Evolutionary conservation across 1,140 invertebrate species (phyloP).

Genomic region (Phenacoccus solenopsis): DNA sequence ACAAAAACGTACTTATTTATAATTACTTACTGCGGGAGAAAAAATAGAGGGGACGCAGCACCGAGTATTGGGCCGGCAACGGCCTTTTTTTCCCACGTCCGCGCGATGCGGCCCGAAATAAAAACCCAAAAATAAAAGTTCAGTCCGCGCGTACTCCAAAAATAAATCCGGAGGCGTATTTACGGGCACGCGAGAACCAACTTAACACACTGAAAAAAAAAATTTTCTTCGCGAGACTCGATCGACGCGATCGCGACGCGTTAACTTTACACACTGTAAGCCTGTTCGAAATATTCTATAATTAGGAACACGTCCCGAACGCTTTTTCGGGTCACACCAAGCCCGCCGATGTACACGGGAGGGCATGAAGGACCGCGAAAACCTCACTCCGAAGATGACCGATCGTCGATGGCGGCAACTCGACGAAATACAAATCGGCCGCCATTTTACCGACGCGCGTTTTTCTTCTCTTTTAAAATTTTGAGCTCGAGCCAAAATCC

Average conservation of each 20-base stretch:
- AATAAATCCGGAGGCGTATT: conserved; percentile 16
- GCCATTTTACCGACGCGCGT: neutral
- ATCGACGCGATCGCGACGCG: conserved; percentile 4
- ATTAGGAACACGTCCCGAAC: conserved; percentile 11
- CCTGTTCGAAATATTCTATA: neutral
- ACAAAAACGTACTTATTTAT: neutral
- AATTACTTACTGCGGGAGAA: neutral
- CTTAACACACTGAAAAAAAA: neutral
- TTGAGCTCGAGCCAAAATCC: neutral
- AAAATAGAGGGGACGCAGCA: neutral
- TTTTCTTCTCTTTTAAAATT: neutral
- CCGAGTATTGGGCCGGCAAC: neutral
- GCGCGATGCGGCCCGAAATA: neutral
- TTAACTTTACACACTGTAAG: conserved; percentile 15
- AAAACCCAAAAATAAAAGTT: conserved; percentile 18
- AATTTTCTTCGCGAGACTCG: neutral
- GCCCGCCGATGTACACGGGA: neutral
- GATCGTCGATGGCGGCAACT: neutral
- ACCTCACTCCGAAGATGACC: conserved; percentile 6
- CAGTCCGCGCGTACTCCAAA: conserved; percentile 4
- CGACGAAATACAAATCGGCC: neutral
- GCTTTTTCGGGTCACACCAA: neutral
- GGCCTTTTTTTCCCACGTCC: conserved; percentile 4
- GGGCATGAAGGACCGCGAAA: conserved; percentile 1
- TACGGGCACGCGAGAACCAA: neutral